Percentiles rank a stretch among this genome's conserved stretches.
These are phyloP conservation scores for Lytechinus variegatus DNA, from an alignment of 35 echinoderm and acorn worm species.

Conservation along the genomic window DNA sequence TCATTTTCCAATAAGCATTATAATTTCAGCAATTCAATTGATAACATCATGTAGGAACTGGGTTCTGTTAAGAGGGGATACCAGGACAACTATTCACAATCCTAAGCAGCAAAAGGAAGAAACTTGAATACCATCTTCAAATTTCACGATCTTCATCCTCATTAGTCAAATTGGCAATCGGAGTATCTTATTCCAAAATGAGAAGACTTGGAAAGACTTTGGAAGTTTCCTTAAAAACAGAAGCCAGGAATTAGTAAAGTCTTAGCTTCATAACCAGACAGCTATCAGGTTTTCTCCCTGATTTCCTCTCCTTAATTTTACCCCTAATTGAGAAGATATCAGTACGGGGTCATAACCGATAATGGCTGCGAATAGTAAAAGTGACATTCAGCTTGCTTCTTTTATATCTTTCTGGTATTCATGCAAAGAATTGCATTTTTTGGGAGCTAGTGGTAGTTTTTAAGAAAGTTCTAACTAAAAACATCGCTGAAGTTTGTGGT, in stretches of 20 bases:
- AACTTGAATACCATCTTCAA: slow-evolving; percentile 2
- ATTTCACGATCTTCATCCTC: background rate
- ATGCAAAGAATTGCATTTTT: background rate
- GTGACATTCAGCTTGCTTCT: background rate
- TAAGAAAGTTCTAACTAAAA: background rate
- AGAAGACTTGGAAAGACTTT: slow-evolving; percentile 18
- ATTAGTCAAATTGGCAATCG: slow-evolving; percentile 6
- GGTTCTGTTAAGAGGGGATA: too few relatives aligned
- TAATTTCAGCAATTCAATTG: too few relatives aligned
- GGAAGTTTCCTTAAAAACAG: background rate
- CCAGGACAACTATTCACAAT: background rate
- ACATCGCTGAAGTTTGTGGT: too few relatives aligned
- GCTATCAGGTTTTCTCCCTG: background rate
- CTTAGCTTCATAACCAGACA: slow-evolving; percentile 11
- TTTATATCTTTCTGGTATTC: background rate
- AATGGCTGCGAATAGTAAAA: background rate
- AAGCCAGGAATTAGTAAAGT: slow-evolving; percentile 2
- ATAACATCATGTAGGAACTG: too few relatives aligned
- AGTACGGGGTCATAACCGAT: background rate
- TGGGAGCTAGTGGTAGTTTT: background rate
- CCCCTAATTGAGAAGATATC: slow-evolving; percentile 11
- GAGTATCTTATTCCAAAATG: background rate
- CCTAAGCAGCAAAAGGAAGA: background rate
- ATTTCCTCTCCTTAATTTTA: slow-evolving; percentile 14
- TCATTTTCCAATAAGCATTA: too few relatives aligned